Percentiles rank a stretch among this genome's conserved stretches.
These are phyloP conservation scores for Doryteuthis pealeii DNA, from an alignment of 1,140 invertebrate species.

Conservation along the genomic window DNA sequence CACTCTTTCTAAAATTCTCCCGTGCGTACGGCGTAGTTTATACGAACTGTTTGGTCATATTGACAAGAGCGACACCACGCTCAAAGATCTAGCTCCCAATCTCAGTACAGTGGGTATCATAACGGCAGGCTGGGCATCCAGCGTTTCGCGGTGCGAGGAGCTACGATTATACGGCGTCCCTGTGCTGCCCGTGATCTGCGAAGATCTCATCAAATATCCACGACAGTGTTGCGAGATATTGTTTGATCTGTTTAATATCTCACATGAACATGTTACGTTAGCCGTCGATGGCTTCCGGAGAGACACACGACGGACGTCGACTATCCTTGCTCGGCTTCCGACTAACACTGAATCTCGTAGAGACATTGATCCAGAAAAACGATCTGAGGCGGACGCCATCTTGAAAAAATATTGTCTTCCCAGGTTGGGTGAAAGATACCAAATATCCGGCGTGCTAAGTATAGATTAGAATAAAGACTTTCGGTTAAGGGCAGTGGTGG, in stretches of 20 bases:
- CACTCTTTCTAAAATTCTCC: slow-evolving; percentile 41
- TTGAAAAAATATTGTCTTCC: slow-evolving; percentile 45
- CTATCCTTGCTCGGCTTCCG: slow-evolving; percentile 23
- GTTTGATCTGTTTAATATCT: slow-evolving; percentile 42
- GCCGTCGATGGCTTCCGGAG: slow-evolving; percentile 46
- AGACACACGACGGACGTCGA: slow-evolving; percentile 32
- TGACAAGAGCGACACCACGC: slow-evolving; percentile 35
- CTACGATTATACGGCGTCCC: slow-evolving; percentile 39
- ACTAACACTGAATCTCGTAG: slow-evolving; percentile 33
- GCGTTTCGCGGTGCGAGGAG: slow-evolving; percentile 39
- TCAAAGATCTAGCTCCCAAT: slow-evolving; percentile 20
- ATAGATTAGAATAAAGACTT: slow-evolving; percentile 9
- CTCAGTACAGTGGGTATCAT: slow-evolving; percentile 40
- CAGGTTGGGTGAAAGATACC: slow-evolving; percentile 47
- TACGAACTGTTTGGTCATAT: slow-evolving; percentile 40
- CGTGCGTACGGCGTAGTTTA: slow-evolving; percentile 40
- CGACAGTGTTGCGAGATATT: slow-evolving; percentile 34
- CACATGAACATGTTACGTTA: slow-evolving; percentile 35
- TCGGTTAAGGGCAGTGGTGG: background rate
- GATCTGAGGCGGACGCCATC: slow-evolving; percentile 45
- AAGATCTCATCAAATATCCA: slow-evolving; percentile 51
- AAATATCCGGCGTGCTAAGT: slow-evolving; percentile 42
- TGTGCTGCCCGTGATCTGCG: slow-evolving; percentile 46
- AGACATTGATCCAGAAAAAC: slow-evolving; percentile 35
- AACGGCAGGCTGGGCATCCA: slow-evolving; percentile 46